Evolutionary conservation across 2,113 vertebrate genomes (phyloP).

Genomic region (Plestiodon gilberti): DNA sequence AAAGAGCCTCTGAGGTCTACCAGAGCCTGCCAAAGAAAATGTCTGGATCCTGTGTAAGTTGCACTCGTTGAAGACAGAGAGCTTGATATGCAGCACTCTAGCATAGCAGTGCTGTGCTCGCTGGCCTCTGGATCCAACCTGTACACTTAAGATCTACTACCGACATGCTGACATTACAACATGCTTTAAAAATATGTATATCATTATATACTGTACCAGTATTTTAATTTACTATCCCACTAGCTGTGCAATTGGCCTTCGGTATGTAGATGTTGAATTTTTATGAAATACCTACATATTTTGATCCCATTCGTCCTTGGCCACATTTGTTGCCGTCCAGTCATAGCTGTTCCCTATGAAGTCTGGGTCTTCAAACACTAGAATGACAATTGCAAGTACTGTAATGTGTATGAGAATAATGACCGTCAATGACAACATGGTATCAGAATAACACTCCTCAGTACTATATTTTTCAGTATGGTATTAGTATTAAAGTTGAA

Average conservation of each 20-base stretch:
- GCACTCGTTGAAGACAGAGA: not conserved
- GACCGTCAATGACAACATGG: too few relatives aligned
- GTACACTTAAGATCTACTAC: not conserved
- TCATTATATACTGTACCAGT: not conserved
- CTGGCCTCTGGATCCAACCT: too few relatives aligned
- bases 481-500: not conserved
- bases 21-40: not conserved
- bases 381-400: constrained; percentile 44
- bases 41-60: not conserved
- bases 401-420: not conserved
- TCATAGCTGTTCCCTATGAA: constrained; percentile 19
- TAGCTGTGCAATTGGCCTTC: not conserved
- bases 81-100: not conserved
- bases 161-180: not conserved
- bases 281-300: constrained; percentile 35
- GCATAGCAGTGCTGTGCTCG: too few relatives aligned
- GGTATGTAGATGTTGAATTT: not conserved
- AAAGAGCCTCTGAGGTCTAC: not conserved
- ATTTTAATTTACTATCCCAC: not conserved
- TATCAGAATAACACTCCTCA: not conserved
- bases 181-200: too few relatives aligned
- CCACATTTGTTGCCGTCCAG: constrained; percentile 17
- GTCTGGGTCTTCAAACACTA: constrained; percentile 48
- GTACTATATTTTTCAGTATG: not conserved
- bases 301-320: constrained; percentile 2